Percentiles rank a stretch among this genome's conserved stretches.
phyloP scores from a whole-genome alignment of 1,140 invertebrate species.

The Conus ventricosus region DNA sequence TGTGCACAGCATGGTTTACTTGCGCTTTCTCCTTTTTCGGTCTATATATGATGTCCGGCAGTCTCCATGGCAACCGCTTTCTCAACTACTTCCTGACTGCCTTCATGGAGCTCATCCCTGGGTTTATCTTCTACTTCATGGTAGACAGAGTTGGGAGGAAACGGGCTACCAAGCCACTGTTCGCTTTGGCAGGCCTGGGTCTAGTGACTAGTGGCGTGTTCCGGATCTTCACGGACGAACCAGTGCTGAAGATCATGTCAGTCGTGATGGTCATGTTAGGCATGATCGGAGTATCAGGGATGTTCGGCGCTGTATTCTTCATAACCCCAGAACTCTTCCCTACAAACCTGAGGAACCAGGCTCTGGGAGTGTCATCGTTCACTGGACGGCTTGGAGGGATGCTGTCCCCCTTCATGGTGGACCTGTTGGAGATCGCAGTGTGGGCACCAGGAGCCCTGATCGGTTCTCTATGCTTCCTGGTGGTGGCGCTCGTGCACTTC shows the following conservation, averaged over 20 bases:
- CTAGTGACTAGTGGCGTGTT: not conserved
- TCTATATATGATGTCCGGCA: no score
- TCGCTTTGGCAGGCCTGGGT: not conserved
- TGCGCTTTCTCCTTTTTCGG: no score
- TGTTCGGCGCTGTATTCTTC: constrained; percentile 29
- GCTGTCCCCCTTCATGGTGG: constrained; percentile 50
- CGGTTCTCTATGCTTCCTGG: constrained; percentile 38
- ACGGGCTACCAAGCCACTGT: not conserved
- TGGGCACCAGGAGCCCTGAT: constrained; percentile 56
- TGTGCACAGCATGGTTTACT: constrained; percentile 25
- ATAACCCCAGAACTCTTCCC: constrained; percentile 41
- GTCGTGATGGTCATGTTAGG: constrained; percentile 21
- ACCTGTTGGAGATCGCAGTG: constrained; percentile 37
- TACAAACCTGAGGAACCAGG: constrained; percentile 44
- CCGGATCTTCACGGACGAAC: not conserved
- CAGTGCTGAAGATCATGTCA: not conserved
- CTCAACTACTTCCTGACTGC: no score
- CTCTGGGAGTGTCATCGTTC: constrained; percentile 50
- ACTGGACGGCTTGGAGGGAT: constrained; percentile 50
- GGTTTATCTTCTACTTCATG: no score
- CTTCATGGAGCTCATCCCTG: no score
- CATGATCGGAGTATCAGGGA: constrained; percentile 8
- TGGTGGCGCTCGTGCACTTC: constrained; percentile 39
- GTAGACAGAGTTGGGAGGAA: not conserved
- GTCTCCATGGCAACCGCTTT: no score